Percentiles rank a stretch among this genome's conserved stretches.
These are phyloP conservation scores for Lepidiolamprologus cunningtoni DNA, from an alignment of 2,113 vertebrate genomes.

Conservation along the genomic window DNA sequence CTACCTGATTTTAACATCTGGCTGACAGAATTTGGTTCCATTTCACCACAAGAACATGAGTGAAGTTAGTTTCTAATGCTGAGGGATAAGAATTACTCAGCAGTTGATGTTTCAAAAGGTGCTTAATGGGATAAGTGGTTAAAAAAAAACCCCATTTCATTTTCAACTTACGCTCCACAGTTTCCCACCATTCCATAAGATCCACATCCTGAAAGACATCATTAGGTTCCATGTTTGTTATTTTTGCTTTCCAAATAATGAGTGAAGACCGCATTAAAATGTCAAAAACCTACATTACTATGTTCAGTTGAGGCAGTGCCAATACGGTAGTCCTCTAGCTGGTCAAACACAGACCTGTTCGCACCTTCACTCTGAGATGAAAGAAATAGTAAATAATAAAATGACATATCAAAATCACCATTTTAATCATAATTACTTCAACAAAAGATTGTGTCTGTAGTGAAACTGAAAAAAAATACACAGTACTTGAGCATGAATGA, in stretches of 20 bases:
- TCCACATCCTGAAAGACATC: slow-evolving; percentile 49
- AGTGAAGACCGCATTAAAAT: not conserved
- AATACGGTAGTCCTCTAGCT: slow-evolving; percentile 52
- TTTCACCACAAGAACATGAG: not conserved
- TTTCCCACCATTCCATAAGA: slow-evolving; percentile 73
- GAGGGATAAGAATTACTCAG: not conserved
- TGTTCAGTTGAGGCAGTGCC: slow-evolving; percentile 8
- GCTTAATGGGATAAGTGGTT: not conserved
- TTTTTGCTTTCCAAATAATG: not conserved
- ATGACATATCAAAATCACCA: accelerated
- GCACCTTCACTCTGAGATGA: slow-evolving; percentile 30
- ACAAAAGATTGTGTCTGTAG: not conserved
- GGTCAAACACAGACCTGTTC: slow-evolving; percentile 52
- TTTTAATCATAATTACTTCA: not conserved
- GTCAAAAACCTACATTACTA: slow-evolving; percentile 24
- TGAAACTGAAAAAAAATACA: not conserved
- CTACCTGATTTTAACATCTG: not conserved
- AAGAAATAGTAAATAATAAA: not conserved
- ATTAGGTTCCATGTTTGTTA: not conserved
- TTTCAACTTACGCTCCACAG: slow-evolving; percentile 60
- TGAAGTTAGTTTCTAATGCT: not conserved
- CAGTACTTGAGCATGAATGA: not conserved
- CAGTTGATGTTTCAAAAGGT: too few relatives aligned
- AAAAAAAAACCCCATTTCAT: accelerated
- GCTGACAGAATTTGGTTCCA: not conserved